These are phyloP conservation scores for Polyploca ridens DNA, from an alignment of 2,888 invertebrate genomes.

Conservation along the genomic window DNA sequence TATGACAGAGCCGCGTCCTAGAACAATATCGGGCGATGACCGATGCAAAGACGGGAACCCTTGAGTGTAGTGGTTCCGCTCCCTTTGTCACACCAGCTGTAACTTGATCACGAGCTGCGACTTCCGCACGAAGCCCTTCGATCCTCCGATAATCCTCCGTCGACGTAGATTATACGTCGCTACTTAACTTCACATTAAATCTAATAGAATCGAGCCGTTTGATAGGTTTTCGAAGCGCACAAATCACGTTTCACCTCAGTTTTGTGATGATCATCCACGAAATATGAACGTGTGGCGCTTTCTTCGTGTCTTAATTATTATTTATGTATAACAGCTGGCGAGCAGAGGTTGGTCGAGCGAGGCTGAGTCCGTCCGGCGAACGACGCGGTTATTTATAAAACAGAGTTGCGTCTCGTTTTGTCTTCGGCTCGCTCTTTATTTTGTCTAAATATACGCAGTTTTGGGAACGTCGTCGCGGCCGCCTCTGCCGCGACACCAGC, in stretches of 20 bases:
- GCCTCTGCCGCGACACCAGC: constrained; percentile 75
- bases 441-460: constrained; percentile 85
- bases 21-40: constrained; percentile 51
- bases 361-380: constrained; percentile 79
- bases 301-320: constrained; percentile 82
- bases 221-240: constrained; percentile 15
- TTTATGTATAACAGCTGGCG: constrained; percentile 83
- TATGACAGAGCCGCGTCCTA: constrained; percentile 20
- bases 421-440: constrained; percentile 84
- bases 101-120: constrained; percentile 72
- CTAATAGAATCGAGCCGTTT: constrained; percentile 24
- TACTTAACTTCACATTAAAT: constrained; percentile 35
- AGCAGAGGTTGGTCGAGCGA: constrained; percentile 76
- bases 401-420: constrained; percentile 84
- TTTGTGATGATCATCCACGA: constrained; percentile 40
- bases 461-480: constrained; percentile 81
- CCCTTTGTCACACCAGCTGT: constrained; percentile 67
- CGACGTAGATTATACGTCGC: constrained; percentile 45
- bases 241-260: constrained; percentile 21
- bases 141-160: constrained; percentile 65
- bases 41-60: constrained; percentile 60
- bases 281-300: constrained; percentile 62
- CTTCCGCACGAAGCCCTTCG: constrained; percentile 80
- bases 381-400: constrained; percentile 83
- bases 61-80: constrained; percentile 72